Conservation (phyloP, 2,113 vertebrate species). For the Pachycephala philippinensis region DNA sequence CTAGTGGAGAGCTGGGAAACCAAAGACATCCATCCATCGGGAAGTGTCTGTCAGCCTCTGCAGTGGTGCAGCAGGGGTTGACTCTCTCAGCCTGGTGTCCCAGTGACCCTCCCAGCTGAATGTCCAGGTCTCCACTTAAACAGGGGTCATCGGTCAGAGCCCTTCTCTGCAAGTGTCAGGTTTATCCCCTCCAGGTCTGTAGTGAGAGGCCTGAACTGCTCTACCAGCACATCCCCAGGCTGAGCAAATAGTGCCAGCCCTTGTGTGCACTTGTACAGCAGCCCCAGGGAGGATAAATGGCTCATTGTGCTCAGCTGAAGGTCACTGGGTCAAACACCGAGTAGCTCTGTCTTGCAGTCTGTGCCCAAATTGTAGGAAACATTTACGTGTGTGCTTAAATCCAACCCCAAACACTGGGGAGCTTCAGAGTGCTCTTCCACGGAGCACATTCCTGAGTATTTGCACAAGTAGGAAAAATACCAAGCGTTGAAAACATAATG, state of each 20-base stretch:
- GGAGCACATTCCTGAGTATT: slow-evolving; percentile 6
- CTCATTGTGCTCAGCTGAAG: slow-evolving; percentile 12
- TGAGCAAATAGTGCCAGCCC: not conserved
- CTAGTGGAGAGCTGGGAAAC: not conserved
- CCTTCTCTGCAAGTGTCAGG: not conserved
- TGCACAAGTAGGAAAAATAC: slow-evolving; percentile 36
- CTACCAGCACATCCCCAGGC: not conserved
- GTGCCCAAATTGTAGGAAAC: slow-evolving; percentile 34
- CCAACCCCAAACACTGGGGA: not conserved
- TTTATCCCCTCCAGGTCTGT: not conserved
- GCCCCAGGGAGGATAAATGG: slow-evolving; percentile 6
- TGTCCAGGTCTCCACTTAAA: not conserved
- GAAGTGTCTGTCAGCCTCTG: not conserved
- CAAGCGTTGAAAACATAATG: not conserved
- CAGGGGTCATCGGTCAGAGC: not conserved
- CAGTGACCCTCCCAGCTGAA: not conserved
- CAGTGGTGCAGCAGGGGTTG: not conserved
- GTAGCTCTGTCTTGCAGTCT: not conserved
- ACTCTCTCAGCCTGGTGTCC: not conserved
- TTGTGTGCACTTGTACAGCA: not conserved
- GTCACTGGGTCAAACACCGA: slow-evolving; percentile 40
- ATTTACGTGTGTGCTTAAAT: slow-evolving; percentile 1
- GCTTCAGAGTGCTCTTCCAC: not conserved
- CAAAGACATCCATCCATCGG: not conserved
- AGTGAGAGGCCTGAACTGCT: not conserved